Base-by-base conservation (phyloP, 1,140 invertebrate species). In the Heliconius hermathena region DNA sequence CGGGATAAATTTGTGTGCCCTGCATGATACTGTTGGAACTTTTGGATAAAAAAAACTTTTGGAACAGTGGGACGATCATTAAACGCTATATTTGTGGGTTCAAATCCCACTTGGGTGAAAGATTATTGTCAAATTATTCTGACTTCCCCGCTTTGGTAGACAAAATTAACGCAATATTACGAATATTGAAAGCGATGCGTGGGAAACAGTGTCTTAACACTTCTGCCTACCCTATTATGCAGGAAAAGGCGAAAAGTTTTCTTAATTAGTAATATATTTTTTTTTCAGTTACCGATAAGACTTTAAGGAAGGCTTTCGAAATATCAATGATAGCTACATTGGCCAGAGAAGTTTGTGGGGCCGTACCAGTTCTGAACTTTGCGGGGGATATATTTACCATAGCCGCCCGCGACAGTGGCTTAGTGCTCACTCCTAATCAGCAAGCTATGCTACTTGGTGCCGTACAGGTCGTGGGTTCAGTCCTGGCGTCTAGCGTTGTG, bases 321-420 rank as follows among this genome's bases (percentile, higher is more conserved):
- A 85, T 85, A 79, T 80, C 84, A 13, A 41, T 85, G 66, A 73
- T 85, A 60, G 82, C 76, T 20, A 75, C 78, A 26, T 33, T 85
- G 11, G 78, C 84, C 26, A 79, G 84, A 18, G 84, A 85, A 49
- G 57, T 85, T 1, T 85, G 84, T 71, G 84, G 84, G 54, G 60
- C 60, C 3, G 26, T 29, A 11, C 60, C 60, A 13, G 60, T 66
- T 66, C 26, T 66, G 9, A 66, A 66, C 26, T 66, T 66, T 29
- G 60, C 60, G n/a, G 60, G 60, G 3, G 60, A 66, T 26, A 66
- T 66, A 29, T 66, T 66, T 11, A 66, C 60, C 8, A 16, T 66
- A 13, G 60, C 60, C 9, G 3, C 60, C 9, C 60, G 60, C 26
- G 60, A 66, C 60, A 16, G 60, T 66, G 60, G 60, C 26, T 29